Base-by-base conservation (phyloP, 92 coral and sea anemone species). In the Phenganax marumi region DNA sequence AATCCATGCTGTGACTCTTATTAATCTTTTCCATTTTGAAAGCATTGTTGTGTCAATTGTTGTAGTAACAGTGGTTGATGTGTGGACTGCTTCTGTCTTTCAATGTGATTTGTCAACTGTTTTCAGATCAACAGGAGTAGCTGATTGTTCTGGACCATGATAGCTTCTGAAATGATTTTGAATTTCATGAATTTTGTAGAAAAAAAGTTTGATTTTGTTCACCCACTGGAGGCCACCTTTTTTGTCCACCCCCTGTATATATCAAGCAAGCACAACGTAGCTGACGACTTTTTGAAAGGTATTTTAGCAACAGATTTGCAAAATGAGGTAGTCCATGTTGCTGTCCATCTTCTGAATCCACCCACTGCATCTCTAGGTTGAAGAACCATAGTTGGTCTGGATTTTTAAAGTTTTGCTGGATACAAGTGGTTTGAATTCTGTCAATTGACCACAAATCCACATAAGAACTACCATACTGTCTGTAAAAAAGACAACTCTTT, bases 351-450 rank as follows among this genome's bases (percentile, higher is more conserved):
- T n/a, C n/a, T n/a, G n/a, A n/a, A n/a, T n/a, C n/a, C n/a, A n/a
- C n/a, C 69, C 69, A 63, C 24, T 26, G 75, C 86, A 83, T 52
- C 85, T 50, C 90, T 90, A 87, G 12, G 80, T 83, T 10, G 58
- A 76, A 8, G 90, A 90, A 24, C 85, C 84, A 9, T 84, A 52
- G 49, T 85, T 84, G 68, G 39, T 80, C 58, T 87, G 89, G 23
- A 87, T 90, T 73, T 87, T 85, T 50, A 84, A 66, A 33, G 79
- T 70, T 80, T 84, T 77, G 61, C 70, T 70, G 18, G 91, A 89
- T 25, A 88, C 91, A 62, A 85, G 85, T 54, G 88, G 93, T 52
- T 90, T 87, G 77, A 87, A 78, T 2, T 81, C 48, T 52, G 57
- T 55, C 13, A 90, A 73, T 61, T 73, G 60, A 70, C 88, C 84